Percentiles rank a stretch among this genome's conserved stretches.
Conservation (phyloP, 2,797 vertebrate genomes). For the Etheostoma perlongum region DNA sequence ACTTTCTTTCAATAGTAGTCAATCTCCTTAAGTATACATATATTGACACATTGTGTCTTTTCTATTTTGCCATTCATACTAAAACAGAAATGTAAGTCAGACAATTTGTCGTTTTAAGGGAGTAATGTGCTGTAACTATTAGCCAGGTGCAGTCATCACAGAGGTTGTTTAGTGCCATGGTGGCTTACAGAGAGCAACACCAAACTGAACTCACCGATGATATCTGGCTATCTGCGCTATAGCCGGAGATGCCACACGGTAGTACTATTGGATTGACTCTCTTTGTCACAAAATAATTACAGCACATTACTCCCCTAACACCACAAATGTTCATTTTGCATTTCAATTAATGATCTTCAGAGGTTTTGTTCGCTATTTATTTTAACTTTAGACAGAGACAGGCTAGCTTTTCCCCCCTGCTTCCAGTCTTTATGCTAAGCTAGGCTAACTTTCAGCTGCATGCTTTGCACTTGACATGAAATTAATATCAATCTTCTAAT, state of each 20-base stretch:
- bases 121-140: not conserved
- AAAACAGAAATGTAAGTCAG: not conserved
- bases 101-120: not conserved
- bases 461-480: not conserved
- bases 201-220: not conserved
- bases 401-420: not conserved
- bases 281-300: not conserved
- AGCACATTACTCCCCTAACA: not conserved
- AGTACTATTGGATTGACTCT: not conserved
- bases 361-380: not conserved
- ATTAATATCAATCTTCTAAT: not conserved
- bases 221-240: not conserved
- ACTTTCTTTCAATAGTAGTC: slow-evolving; percentile 1
- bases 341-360: not conserved
- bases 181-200: not conserved
- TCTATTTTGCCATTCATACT: not conserved
- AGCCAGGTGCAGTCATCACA: not conserved
- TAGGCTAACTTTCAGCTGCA: not conserved
- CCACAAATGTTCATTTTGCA: not conserved
- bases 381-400: not conserved
- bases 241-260: not conserved
- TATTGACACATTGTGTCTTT: not conserved
- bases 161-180: not conserved
- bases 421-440: not conserved
- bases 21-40: not conserved